A percentile compares a stretch with the other conserved stretches of the same genome.
Conservation (phyloP, 2,797 vertebrate genomes). For the Acestrorhynchus altus region DNA sequence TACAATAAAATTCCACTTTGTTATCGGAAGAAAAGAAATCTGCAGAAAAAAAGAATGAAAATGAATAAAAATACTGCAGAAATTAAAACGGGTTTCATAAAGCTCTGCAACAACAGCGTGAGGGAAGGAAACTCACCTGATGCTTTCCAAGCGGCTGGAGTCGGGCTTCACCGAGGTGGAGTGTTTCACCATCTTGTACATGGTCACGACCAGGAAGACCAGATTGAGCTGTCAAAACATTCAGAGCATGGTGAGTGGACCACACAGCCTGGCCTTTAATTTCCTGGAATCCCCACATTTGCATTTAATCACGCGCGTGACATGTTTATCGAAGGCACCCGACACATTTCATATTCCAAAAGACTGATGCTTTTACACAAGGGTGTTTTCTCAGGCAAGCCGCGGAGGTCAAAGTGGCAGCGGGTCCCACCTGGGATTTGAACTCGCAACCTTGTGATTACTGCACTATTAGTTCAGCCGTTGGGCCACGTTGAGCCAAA, state of each 20-base stretch:
- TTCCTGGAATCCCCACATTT: conserved; percentile 55
- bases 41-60: too few relatives aligned
- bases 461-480: conserved; percentile 32
- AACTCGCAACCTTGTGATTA: conserved; percentile 36
- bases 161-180: conserved; percentile 99
- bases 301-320: conserved; percentile 36
- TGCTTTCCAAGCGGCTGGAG: conserved; percentile 97
- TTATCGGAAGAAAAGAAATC: too few relatives aligned
- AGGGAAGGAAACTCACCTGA: conserved; percentile 88
- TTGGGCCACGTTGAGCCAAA: conserved; percentile 3
- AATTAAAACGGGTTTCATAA: too few relatives aligned
- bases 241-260: conserved; percentile 66
- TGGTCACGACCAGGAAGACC: conserved; percentile 95
- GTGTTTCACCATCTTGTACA: conserved; percentile 99
- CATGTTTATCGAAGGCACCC: conserved; percentile 45
- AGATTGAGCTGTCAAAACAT: conserved; percentile 96
- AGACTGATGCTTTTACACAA: conserved; percentile 26
- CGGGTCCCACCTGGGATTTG: conserved; percentile 23
- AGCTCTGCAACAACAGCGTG: too few relatives aligned
- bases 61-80: too few relatives aligned
- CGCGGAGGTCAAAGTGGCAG: conserved; percentile 9
- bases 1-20: not conserved
- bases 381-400: conserved; percentile 21
- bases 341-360: conserved; percentile 29
- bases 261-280: conserved; percentile 59